phyloP scores from a whole-genome alignment of 2,113 vertebrate species.

The Synodontis membranacea region DNA sequence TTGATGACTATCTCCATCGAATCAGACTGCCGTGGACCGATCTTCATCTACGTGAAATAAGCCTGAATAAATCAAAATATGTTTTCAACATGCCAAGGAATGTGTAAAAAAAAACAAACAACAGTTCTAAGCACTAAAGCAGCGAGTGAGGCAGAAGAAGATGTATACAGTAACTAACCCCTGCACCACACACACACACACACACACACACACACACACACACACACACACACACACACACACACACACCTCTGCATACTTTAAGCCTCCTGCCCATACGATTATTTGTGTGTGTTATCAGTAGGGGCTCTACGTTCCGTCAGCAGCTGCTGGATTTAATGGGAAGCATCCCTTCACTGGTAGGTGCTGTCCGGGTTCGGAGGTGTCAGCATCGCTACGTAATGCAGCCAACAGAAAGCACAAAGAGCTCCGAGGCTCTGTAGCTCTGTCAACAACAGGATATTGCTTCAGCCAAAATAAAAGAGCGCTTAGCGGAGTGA shows the following conservation, averaged over 20 bases:
- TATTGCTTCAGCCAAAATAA: slow-evolving; percentile 6
- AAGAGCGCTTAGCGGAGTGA: neutral
- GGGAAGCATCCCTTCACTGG: slow-evolving; percentile 10
- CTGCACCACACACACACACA: too few species aligned
- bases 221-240: neutral
- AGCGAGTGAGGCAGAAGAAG: neutral
- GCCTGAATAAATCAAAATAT: neutral
- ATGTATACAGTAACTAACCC: neutral
- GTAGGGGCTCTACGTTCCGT: neutral
- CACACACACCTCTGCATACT: neutral
- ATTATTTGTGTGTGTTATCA: slow-evolving; percentile 26
- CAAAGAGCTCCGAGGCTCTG: slow-evolving; percentile 26
- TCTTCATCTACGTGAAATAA: neutral
- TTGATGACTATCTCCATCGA: slow-evolving; percentile 3
- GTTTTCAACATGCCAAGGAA: neutral
- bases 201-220: neutral
- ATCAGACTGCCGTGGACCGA: slow-evolving; percentile 15
- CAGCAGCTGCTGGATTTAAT: slow-evolving; percentile 41
- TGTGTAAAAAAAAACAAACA: neutral
- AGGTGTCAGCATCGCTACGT: slow-evolving; percentile 32
- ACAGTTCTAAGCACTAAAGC: neutral
- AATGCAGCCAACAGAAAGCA: neutral
- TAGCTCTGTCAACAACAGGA: slow-evolving; percentile 19
- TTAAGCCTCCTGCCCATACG: neutral
- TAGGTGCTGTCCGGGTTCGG: slow-evolving; percentile 22